Evolutionary conservation across 1,140 invertebrate genomes (phyloP), one percentile per base, ranked within the genome.

Genomic region (Drosophila repleta): DNA sequence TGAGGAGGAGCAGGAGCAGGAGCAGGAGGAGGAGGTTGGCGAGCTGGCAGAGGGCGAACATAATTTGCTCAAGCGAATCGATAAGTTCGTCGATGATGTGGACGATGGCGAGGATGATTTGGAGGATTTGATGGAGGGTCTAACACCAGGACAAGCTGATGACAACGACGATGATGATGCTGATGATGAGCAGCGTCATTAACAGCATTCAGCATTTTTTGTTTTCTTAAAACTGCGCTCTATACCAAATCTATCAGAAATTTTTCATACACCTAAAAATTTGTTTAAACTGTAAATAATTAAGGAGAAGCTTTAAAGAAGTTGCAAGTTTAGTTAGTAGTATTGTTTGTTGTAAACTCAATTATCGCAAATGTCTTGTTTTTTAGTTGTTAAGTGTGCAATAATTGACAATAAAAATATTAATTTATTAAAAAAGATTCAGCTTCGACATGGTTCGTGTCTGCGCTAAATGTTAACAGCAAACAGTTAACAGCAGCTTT

Each of bases 171-270:
- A 60, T n/a, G 57, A 32, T 11, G 32, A 11, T 11, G 32, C 49
- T 10, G 58, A 41, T 15, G 32, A 39, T 21, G 56, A 79, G 57
- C 75, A 82, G 49, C 69, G 75, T 63, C 57, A 56, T 69, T 20
- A 46, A 53, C 37, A 56, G 24, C 24, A 37, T 20, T 55, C 61
- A 69, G 51, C 48, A 56, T 62, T 68, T 83, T 87, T 73, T 7
- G 29, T 29, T 29, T 83, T 88, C 75, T 75, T 62, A 46, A 74
- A 80, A 87, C 79, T 88, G 79, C 68, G 83, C 83, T 87, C 83
- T 88, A 87, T 87, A 87, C 83, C 83, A 87, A 87, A 87, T 87
- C 83, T 87, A 88, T 87, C 83, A 88, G 64, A 75, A 79, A 87
- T 45, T 69, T 87, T 82, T 85, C 75, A 74, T 60, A 83, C 71